These are phyloP conservation scores for Leptinotarsa texana DNA, from an alignment of 1,140 invertebrate genomes.

Conservation along the genomic window DNA sequence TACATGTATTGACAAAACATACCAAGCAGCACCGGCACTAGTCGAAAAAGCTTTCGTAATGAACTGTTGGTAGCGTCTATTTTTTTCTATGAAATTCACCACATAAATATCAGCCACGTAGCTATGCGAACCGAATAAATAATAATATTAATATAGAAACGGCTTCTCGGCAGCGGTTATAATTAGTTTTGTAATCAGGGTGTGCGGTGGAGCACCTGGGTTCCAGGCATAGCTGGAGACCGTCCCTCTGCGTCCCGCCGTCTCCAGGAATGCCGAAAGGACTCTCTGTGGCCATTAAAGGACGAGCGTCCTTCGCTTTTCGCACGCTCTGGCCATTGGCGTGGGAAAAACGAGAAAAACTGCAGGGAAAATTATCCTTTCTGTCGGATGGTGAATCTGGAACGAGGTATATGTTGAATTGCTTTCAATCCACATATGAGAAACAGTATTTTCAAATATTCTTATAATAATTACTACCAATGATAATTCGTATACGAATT, in stretches of 20 bases:
- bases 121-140: slow-evolving; percentile 12
- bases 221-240: slow-evolving; percentile 21
- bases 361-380: no score
- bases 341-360: not conserved
- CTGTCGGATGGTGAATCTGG: no score
- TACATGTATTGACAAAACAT: no score
- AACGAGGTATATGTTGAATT: no score
- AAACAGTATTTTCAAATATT: no score
- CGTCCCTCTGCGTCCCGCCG: not conserved
- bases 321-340: not conserved
- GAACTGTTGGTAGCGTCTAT: not conserved
- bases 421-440: no score
- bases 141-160: slow-evolving; percentile 18
- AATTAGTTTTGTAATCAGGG: slow-evolving; percentile 47
- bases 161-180: slow-evolving; percentile 43
- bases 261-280: slow-evolving; percentile 18
- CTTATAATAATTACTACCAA: no score
- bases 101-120: slow-evolving; percentile 3
- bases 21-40: no score
- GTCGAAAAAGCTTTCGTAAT: no score
- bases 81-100: not conserved
- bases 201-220: slow-evolving; percentile 39
- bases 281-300: not conserved
- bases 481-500: no score
- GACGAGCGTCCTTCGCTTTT: not conserved